Percentiles rank a stretch among this genome's conserved stretches.
Evolutionary conservation across 2,797 vertebrate genomes (phyloP).

Genomic region (Erpetoichthys calabaricus): DNA sequence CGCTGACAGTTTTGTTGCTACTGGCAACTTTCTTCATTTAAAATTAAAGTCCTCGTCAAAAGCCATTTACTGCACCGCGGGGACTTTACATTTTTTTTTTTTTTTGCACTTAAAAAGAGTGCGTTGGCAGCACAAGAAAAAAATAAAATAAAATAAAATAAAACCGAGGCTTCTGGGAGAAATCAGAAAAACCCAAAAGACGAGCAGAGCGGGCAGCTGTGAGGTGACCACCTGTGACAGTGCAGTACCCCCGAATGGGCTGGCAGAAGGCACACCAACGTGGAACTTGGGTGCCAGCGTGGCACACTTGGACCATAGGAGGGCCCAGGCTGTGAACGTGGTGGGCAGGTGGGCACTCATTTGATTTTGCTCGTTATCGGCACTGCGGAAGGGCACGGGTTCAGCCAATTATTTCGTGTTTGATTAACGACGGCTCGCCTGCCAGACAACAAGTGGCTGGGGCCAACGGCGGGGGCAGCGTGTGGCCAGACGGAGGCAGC

Average conservation of each 20-base stretch:
- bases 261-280: conserved; percentile 9
- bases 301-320: conserved; percentile 15
- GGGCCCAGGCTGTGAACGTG: conserved; percentile 13
- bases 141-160: no score
- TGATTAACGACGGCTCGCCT: conserved; percentile 60
- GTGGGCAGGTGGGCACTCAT: conserved; percentile 16
- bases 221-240: conserved; percentile 4
- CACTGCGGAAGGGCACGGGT: conserved; percentile 54
- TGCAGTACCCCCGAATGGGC: background rate
- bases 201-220: conserved; percentile 5
- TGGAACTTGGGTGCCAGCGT: conserved; percentile 1
- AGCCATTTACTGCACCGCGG: conserved; percentile 62
- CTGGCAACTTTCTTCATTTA: conserved; percentile 72
- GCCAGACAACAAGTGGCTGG: no score
- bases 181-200: background rate
- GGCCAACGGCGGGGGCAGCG: no score
- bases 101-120: no score
- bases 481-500: conserved; percentile 18
- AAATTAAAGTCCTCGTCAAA: conserved; percentile 77
- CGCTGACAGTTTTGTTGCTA: conserved; percentile 77
- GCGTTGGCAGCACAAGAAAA: no score
- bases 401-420: conserved; percentile 73
- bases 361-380: conserved; percentile 17
- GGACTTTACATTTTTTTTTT: conserved; percentile 39
- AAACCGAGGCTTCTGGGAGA: no score